phyloP scores from a whole-genome alignment of 2,113 vertebrate genomes.

The Paracyprichromis sp. region DNA sequence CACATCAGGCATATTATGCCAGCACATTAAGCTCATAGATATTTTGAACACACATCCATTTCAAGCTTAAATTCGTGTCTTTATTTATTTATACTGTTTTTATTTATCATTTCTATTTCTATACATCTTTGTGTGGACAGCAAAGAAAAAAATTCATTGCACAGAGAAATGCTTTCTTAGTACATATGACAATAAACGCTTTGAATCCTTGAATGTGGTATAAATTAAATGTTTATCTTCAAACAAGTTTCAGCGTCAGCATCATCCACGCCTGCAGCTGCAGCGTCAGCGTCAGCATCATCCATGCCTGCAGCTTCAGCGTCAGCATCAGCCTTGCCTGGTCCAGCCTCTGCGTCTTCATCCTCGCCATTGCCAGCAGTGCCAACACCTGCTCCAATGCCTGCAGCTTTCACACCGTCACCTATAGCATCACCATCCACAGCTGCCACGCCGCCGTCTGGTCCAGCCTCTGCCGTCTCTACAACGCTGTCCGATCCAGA shows the following conservation, averaged over 20 bases:
- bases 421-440: background rate
- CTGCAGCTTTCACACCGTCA: background rate
- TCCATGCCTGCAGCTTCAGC: background rate
- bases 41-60: background rate
- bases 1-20: background rate
- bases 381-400: background rate
- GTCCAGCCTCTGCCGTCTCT: background rate
- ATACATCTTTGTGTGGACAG: background rate
- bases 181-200: background rate
- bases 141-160: background rate
- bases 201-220: background rate
- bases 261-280: too few species aligned
- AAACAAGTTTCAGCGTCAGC: background rate
- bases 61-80: background rate
- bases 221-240: background rate
- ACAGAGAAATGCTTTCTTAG: background rate
- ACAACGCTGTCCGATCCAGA: background rate
- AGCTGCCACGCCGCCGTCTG: background rate
- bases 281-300: background rate
- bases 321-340: background rate
- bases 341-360: background rate
- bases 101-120: background rate
- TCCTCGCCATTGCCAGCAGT: background rate
- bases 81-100: background rate
- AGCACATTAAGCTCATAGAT: background rate